Conservation (phyloP, 2,888 invertebrate species). For the Exocentrus adspersus region DNA sequence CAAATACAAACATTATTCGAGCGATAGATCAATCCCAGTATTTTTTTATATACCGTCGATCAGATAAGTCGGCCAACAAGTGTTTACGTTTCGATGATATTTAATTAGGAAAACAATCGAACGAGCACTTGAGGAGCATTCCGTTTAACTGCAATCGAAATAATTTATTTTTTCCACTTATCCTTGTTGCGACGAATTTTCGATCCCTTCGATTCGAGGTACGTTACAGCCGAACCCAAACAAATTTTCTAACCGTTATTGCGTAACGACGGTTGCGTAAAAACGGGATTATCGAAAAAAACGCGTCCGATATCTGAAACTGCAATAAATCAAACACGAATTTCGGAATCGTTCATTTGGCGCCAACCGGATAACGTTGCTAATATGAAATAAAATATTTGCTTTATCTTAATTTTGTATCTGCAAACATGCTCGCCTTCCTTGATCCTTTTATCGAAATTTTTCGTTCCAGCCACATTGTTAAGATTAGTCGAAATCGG, state of each 20-base stretch:
- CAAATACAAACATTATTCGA: constrained; percentile 1
- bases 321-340: constrained; percentile 10
- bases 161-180: not conserved
- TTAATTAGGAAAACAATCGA: constrained; percentile 9
- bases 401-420: constrained; percentile 6
- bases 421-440: constrained; percentile 4
- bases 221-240: too few relatives aligned
- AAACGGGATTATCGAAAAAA: not conserved
- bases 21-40: not conserved
- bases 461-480: not conserved
- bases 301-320: not conserved
- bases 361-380: constrained; percentile 1
- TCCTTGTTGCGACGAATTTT: not conserved
- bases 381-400: constrained; percentile 16
- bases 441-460: not conserved
- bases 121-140: not conserved
- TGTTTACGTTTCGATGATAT: constrained; percentile 6
- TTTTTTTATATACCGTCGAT: not conserved
- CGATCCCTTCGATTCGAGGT: not conserved
- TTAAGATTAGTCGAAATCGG: too few relatives aligned
- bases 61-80: constrained; percentile 1
- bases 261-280: not conserved
- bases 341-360: constrained; percentile 11
- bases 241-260: not conserved
- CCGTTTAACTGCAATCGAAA: constrained; percentile 2